Evolutionary conservation across 2,888 invertebrate species (phyloP).

Genomic region (Trissonchulus latispiculum): DNA sequence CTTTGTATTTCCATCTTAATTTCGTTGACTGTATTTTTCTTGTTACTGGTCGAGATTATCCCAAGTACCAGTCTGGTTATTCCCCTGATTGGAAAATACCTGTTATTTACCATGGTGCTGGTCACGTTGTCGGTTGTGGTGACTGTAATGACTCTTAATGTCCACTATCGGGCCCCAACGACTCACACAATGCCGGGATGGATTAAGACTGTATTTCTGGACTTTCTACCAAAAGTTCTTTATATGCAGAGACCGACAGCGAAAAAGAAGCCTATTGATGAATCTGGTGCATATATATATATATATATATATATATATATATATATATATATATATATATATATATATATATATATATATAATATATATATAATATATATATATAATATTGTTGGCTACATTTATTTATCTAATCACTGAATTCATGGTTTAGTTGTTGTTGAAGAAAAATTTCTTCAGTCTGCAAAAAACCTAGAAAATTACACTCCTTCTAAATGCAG

Average conservation of each 20-base stretch:
- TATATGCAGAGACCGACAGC: constrained; percentile 70
- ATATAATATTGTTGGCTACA: too few species aligned
- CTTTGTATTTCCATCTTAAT: constrained; percentile 91
- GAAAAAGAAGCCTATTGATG: too few species aligned
- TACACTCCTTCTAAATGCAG: too few species aligned
- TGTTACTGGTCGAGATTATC: constrained; percentile 94
- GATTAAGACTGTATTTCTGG: constrained; percentile 72
- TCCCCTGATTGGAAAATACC: constrained; percentile 88
- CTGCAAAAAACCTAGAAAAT: too few species aligned
- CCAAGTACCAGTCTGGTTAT: constrained; percentile 87
- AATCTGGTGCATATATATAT: too few species aligned
- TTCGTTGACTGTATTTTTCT: constrained; percentile 97
- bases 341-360: too few species aligned
- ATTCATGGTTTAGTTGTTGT: too few species aligned
- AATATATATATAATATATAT: too few species aligned
- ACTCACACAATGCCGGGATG: constrained; percentile 95
- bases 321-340: too few species aligned
- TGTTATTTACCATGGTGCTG: constrained; percentile 96
- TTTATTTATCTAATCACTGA: too few species aligned
- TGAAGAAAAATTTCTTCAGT: too few species aligned
- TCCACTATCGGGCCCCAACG: constrained; percentile 89
- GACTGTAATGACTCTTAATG: constrained; percentile 49
- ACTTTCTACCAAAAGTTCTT: constrained; percentile 77
- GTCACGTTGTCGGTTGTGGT: constrained; percentile 65
- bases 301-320: too few species aligned